Percentiles rank a stretch among this genome's conserved stretches.
phyloP scores from a whole-genome alignment of 2,888 invertebrate genomes.

The Euphydryas editha region DNA sequence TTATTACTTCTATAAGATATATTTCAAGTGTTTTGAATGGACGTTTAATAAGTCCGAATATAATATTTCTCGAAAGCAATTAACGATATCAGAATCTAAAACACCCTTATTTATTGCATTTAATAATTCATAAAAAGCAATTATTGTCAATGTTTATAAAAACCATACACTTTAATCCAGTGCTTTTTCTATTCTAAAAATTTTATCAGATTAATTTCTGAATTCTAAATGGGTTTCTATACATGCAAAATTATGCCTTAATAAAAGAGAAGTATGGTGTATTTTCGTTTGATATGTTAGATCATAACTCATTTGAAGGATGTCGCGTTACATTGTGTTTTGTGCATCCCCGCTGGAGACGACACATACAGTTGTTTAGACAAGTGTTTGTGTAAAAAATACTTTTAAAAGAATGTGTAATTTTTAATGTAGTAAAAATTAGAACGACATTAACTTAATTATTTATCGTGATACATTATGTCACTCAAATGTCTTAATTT shows the following conservation, averaged over 20 bases:
- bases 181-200: slow-evolving; percentile 29
- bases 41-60: background rate
- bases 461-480: too few relatives aligned
- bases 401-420: background rate
- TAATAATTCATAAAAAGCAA: slow-evolving; percentile 22
- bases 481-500: too few relatives aligned
- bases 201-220: slow-evolving; percentile 35
- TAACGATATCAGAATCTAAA: background rate
- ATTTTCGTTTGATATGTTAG: background rate
- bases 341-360: slow-evolving; percentile 40
- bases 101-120: slow-evolving; percentile 11
- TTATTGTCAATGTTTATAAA: slow-evolving; percentile 24
- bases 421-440: background rate
- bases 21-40: too few relatives aligned
- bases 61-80: background rate
- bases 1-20: too few relatives aligned
- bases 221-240: slow-evolving; percentile 13
- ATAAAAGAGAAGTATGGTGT: slow-evolving; percentile 4
- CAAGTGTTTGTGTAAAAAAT: slow-evolving; percentile 24
- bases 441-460: too few relatives aligned
- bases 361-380: slow-evolving; percentile 36
- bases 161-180: slow-evolving; percentile 15
- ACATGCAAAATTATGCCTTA: slow-evolving; percentile 12
- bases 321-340: slow-evolving; percentile 41
- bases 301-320: slow-evolving; percentile 43